Conservation (phyloP, 2,113 vertebrate species). For the Perccottus glenii region DNA sequence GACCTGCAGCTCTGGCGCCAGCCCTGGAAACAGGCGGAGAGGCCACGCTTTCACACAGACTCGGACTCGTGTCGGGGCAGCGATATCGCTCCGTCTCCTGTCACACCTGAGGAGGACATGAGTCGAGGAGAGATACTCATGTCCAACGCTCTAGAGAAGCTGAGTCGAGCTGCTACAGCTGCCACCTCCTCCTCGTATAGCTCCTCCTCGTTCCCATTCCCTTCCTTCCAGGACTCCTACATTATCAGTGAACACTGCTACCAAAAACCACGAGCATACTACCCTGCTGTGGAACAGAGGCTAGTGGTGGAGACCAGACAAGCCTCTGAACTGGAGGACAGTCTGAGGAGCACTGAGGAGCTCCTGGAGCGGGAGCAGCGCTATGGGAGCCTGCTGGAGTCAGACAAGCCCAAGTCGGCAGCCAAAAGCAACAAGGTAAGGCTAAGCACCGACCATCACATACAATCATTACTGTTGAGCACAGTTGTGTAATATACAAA, state of each 20-base stretch:
- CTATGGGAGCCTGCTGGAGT: conserved; percentile 85
- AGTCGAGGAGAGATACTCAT: conserved; percentile 66
- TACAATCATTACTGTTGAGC: too few species aligned
- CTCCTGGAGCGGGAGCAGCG: conserved; percentile 79
- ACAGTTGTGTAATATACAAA: too few species aligned
- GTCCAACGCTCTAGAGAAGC: conserved; percentile 74
- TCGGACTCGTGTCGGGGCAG: conserved; percentile 66
- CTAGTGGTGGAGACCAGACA: conserved; percentile 91
- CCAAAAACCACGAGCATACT: conserved; percentile 94
- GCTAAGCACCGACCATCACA: neutral
- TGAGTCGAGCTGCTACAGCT: conserved; percentile 80
- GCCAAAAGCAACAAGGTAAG: conserved; percentile 81
- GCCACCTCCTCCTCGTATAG: conserved; percentile 59
- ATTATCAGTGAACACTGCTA: conserved; percentile 97
- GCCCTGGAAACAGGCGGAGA: conserved; percentile 89
- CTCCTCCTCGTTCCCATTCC: conserved; percentile 62
- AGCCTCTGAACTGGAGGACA: conserved; percentile 85
- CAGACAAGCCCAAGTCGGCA: conserved; percentile 80
- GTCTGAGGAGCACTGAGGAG: conserved; percentile 86
- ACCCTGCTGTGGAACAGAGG: conserved; percentile 92
- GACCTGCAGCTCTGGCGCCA: conserved; percentile 93
- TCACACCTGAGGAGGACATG: conserved; percentile 65
- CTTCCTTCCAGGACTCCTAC: conserved; percentile 90
- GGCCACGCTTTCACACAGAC: conserved; percentile 65
- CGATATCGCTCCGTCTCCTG: conserved; percentile 54